phyloP scores from a whole-genome alignment of 1,140 invertebrate species.

The Melitaea cinxia region DNA sequence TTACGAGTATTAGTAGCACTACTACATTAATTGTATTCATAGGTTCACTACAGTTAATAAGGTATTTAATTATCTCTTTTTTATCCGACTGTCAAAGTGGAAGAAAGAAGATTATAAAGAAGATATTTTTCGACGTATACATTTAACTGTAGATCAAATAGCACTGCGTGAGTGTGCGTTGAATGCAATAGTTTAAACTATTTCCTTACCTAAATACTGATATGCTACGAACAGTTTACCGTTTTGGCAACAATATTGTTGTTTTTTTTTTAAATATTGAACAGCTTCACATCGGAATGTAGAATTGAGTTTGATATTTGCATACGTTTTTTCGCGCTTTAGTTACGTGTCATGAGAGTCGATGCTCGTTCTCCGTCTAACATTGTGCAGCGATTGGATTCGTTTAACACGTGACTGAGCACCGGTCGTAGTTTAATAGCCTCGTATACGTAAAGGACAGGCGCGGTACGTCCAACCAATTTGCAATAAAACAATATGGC shows the following conservation, averaged over 20 bases:
- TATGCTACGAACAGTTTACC: slow-evolving; percentile 24
- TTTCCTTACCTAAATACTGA: slow-evolving; percentile 20
- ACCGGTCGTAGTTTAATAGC: slow-evolving; percentile 76
- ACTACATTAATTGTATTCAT: too few relatives aligned
- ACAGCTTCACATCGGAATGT: slow-evolving; percentile 27
- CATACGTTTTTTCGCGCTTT: slow-evolving; percentile 33
- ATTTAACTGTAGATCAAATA: too few relatives aligned
- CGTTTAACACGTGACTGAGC: slow-evolving; percentile 78
- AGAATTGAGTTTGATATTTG: slow-evolving; percentile 37
- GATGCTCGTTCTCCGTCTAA: slow-evolving; percentile 52
- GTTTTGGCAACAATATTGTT: slow-evolving; percentile 28
- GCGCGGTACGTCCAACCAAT: slow-evolving; percentile 77
- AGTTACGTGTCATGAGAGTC: slow-evolving; percentile 45
- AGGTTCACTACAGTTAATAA: too few relatives aligned
- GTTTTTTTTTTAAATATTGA: slow-evolving; percentile 31
- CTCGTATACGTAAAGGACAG: slow-evolving; percentile 79
- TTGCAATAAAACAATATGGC: slow-evolving; percentile 81
- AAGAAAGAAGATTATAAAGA: too few relatives aligned
- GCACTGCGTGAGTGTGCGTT: too few relatives aligned
- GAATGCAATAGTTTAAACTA: too few relatives aligned
- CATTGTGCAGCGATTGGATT: slow-evolving; percentile 73
- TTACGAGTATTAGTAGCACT: too few relatives aligned
- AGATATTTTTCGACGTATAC: too few relatives aligned
- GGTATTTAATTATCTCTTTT: too few relatives aligned
- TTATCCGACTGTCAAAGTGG: too few relatives aligned